A percentile compares a stretch with the other conserved stretches of the same genome.
Evolutionary conservation across 2,888 invertebrate species (phyloP).

Genomic region (Agrochola macilenta): DNA sequence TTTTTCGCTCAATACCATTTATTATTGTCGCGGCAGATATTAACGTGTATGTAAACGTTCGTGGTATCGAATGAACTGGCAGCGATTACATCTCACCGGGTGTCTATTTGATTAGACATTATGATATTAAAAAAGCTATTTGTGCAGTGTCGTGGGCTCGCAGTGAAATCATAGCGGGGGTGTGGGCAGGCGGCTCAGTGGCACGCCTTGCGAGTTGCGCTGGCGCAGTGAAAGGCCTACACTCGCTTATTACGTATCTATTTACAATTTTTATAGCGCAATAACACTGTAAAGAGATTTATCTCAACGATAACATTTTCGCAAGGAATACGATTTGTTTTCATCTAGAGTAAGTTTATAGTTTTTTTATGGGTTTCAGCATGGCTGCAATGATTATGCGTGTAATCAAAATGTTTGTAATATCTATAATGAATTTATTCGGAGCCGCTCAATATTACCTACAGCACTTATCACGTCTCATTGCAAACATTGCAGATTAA

Average conservation of each 20-base stretch:
- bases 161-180: slow-evolving; percentile 66
- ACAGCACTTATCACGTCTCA: not conserved
- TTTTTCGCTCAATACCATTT: slow-evolving; percentile 10
- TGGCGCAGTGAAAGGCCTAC: slow-evolving; percentile 67
- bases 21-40: slow-evolving; percentile 4
- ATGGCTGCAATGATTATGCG: slow-evolving; percentile 15
- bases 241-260: slow-evolving; percentile 55
- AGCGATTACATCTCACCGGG: slow-evolving; percentile 16
- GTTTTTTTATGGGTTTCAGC: slow-evolving; percentile 32
- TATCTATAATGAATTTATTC: slow-evolving; percentile 14
- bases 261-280: slow-evolving; percentile 58
- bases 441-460: not conserved
- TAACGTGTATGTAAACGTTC: slow-evolving; percentile 9
- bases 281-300: slow-evolving; percentile 49
- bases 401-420: slow-evolving; percentile 35
- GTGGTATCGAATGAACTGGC: not conserved
- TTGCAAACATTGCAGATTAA: slow-evolving; percentile 15
- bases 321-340: slow-evolving; percentile 41
- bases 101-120: slow-evolving; percentile 54
- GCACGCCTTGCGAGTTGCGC: slow-evolving; percentile 54
- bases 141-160: slow-evolving; percentile 57
- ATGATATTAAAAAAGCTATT: slow-evolving; percentile 61
- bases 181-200: slow-evolving; percentile 47
- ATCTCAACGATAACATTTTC: slow-evolving; percentile 40
- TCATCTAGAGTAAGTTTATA: slow-evolving; percentile 35